These are phyloP conservation scores for Lonchura striata DNA, from an alignment of 2,113 vertebrate species.

Conservation along the genomic window DNA sequence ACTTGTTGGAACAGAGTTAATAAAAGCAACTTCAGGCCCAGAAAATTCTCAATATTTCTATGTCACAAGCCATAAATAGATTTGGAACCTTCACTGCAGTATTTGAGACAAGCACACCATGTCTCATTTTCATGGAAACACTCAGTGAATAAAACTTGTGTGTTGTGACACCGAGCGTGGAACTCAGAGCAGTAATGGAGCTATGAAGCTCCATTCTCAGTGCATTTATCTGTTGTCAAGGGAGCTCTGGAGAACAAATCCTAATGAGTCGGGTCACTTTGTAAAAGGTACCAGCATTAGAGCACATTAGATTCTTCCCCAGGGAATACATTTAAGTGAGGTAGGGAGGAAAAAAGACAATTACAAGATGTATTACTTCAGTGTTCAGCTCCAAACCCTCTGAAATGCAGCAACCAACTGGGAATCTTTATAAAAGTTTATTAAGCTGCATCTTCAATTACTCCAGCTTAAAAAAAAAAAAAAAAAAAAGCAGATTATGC, in stretches of 20 bases:
- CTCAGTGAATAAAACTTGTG: neutral
- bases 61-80: neutral
- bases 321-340: conserved; percentile 47
- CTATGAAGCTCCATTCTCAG: neutral
- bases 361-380: conserved; percentile 48
- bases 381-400: conserved; percentile 38
- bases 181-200: neutral
- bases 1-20: neutral
- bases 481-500: conserved; percentile 19
- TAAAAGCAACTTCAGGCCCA: neutral
- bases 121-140: neutral
- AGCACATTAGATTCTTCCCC: conserved; percentile 53
- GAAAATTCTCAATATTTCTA: neutral
- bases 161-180: neutral
- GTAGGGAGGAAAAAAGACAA: conserved; percentile 44
- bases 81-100: neutral
- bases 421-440: conserved; percentile 69
- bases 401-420: conserved; percentile 38
- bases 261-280: conserved; percentile 49
- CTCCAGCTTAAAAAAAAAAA: neutral
- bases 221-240: conserved; percentile 16
- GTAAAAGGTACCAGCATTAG: conserved; percentile 50
- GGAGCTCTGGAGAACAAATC: conserved; percentile 51
- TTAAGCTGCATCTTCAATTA: conserved; percentile 69
- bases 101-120: neutral